Conservation (phyloP, 64 coral and sea anemone species). For the Pocillopora verrucosa region DNA sequence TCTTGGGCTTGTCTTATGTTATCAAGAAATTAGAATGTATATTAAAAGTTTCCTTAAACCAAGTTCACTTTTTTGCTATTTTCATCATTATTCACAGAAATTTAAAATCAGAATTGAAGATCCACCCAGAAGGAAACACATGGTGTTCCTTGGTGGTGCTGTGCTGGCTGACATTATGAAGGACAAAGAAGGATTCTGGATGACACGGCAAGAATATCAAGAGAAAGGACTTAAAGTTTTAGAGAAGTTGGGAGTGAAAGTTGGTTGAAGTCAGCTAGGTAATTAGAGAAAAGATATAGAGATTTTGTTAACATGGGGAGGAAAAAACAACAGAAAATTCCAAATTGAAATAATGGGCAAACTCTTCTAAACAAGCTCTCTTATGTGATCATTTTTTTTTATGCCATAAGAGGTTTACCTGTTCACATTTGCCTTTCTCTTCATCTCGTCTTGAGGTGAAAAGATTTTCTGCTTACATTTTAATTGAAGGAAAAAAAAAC, state of each 20-base stretch:
- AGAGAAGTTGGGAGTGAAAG: slow-evolving; percentile 91
- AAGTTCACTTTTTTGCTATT: too few relatives aligned
- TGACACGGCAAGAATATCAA: slow-evolving; percentile 92
- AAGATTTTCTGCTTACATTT: not conserved
- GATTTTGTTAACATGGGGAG: not conserved
- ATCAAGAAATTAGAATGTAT: too few relatives aligned
- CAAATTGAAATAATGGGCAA: slow-evolving; percentile 14
- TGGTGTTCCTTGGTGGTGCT: slow-evolving; percentile 96
- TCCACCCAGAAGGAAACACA: slow-evolving; percentile 95
- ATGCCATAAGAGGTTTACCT: not conserved
- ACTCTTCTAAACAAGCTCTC: slow-evolving; percentile 21
- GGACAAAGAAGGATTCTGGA: slow-evolving; percentile 98
- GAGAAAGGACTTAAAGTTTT: slow-evolving; percentile 92
- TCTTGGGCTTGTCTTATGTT: too few relatives aligned
- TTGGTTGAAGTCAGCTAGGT: slow-evolving; percentile 82
- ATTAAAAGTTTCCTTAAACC: too few relatives aligned
- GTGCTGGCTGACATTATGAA: slow-evolving; percentile 99
- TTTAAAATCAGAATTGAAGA: slow-evolving; percentile 99
- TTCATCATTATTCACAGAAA: slow-evolving; percentile 60
- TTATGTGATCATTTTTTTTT: not conserved
- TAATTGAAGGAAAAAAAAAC: not conserved
- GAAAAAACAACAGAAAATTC: not conserved
- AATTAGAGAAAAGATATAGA: not conserved
- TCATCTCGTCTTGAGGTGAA: not conserved
- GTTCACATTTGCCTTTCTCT: not conserved